Percentiles rank a stretch among this genome's conserved stretches.
Evolutionary conservation across 2,797 vertebrate genomes (phyloP).

Genomic region (Lemur catta): DNA sequence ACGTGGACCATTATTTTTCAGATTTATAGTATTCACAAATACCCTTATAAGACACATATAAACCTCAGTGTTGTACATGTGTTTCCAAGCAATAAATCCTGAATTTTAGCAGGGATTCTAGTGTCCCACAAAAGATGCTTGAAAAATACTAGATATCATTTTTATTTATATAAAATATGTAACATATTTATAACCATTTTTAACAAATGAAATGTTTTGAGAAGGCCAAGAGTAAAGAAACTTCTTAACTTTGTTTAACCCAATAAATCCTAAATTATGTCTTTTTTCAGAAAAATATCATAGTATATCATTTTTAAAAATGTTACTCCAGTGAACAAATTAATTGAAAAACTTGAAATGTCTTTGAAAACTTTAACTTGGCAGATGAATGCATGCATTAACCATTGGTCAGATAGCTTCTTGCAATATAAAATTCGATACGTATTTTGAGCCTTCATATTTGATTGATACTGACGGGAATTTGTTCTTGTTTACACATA

Average conservation of each 20-base stretch:
- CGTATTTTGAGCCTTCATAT: neutral
- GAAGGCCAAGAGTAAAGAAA: neutral
- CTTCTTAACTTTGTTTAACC: neutral
- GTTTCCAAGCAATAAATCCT: neutral
- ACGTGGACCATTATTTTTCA: neutral
- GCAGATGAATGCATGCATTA: neutral
- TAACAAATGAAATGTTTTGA: neutral
- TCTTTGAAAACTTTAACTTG: neutral
- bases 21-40: neutral
- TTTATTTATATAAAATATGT: neutral
- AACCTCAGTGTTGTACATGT: neutral
- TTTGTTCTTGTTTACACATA: neutral
- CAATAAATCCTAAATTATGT: neutral
- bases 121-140: neutral
- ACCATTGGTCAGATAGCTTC: neutral
- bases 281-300: neutral
- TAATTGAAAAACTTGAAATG: neutral
- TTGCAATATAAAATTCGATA: neutral
- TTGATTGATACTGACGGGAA: neutral
- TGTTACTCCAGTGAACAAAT: neutral
- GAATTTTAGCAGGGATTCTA: neutral
- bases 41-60: neutral
- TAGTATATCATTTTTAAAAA: neutral
- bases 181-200: neutral
- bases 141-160: neutral